Evolutionary conservation across 2,113 vertebrate genomes (phyloP).

Genomic region (Myrmophylax atrothorax): DNA sequence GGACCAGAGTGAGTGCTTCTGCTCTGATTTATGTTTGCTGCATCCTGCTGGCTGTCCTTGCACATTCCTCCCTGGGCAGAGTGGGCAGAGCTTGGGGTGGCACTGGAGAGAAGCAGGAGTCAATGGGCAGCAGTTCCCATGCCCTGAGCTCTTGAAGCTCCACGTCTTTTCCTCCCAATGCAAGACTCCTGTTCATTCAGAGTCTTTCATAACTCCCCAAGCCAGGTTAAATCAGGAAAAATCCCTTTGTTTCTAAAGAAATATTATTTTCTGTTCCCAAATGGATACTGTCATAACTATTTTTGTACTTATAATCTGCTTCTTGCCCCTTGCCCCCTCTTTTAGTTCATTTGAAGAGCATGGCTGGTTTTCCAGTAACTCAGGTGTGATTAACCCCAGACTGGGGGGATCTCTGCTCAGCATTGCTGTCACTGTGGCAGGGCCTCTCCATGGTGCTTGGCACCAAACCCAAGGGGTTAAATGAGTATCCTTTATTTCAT

Average conservation of each 20-base stretch:
- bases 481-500: not conserved
- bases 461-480: not conserved
- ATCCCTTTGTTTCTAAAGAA: not conserved
- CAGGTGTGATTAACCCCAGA: not conserved
- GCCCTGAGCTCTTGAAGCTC: not conserved
- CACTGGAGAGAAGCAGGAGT: not conserved
- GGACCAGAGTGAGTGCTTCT: not conserved
- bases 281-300: not conserved
- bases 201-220: not conserved
- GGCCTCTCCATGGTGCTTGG: not conserved
- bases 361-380: not conserved
- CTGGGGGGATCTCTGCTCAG: not conserved
- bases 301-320: not conserved
- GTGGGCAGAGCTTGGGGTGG: not conserved
- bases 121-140: not conserved
- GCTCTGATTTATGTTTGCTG: not conserved
- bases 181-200: not conserved
- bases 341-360: not conserved
- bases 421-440: not conserved
- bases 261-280: not conserved
- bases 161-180: fast-evolving
- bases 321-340: too few species aligned
- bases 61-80: not conserved
- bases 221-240: not conserved
- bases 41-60: not conserved